phyloP scores from a whole-genome alignment of 2,888 invertebrate species.

The Apotomis turbidana region DNA sequence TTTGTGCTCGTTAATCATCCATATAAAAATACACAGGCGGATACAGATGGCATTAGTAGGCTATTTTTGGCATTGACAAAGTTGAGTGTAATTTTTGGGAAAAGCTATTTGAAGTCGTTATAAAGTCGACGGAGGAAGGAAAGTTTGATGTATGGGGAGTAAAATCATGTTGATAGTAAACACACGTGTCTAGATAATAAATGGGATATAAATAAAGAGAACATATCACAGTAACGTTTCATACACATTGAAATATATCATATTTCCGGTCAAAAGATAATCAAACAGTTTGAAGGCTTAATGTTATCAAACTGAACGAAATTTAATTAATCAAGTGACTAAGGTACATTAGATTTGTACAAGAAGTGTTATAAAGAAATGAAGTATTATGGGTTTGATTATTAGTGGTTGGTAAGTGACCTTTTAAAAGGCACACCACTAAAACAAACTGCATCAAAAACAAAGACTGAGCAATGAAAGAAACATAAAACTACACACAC shows the following conservation, averaged over 20 bases:
- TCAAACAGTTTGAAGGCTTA: neutral
- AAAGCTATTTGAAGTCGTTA: conserved; percentile 35
- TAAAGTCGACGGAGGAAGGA: conserved; percentile 14
- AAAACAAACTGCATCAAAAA: neutral
- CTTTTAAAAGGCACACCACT: neutral
- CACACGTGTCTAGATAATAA: conserved; percentile 21
- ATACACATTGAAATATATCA: neutral
- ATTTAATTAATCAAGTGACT: neutral
- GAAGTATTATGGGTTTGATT: neutral
- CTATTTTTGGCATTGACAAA: conserved; percentile 44
- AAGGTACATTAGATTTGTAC: neutral
- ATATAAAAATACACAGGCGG: conserved; percentile 40
- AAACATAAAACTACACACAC: conserved; percentile 31
- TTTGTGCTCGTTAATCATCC: conserved; percentile 40
- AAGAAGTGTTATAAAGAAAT: neutral
- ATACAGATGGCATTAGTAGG: conserved; percentile 43
- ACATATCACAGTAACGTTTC: neutral
- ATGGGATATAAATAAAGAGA: conserved; percentile 20
- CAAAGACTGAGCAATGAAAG: conserved; percentile 15
- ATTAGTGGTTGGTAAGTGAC: neutral
- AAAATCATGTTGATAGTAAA: conserved; percentile 26
- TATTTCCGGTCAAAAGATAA: neutral
- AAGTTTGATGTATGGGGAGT: conserved; percentile 35
- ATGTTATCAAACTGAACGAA: neutral
- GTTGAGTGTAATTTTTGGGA: conserved; percentile 38